Evolutionary conservation across 2,888 invertebrate species (phyloP).

Genomic region (Apamea anceps): DNA sequence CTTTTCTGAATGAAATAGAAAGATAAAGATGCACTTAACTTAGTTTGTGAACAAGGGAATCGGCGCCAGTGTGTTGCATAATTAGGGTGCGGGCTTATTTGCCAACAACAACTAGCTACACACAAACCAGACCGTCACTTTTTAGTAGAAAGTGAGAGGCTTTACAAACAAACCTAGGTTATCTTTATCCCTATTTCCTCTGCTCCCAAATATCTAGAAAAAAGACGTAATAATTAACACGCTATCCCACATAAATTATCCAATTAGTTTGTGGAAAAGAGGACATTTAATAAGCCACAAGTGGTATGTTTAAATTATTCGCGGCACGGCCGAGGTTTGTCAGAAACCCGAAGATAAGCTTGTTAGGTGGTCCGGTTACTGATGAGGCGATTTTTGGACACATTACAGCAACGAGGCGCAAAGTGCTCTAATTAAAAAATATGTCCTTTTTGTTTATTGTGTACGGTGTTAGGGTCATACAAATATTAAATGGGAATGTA

Average conservation of each 20-base stretch:
- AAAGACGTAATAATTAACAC: constrained; percentile 20
- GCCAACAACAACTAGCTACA: too few relatives aligned
- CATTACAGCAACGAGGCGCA: constrained; percentile 31
- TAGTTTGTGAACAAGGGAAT: too few relatives aligned
- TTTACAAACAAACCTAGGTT: not conserved
- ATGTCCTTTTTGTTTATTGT: constrained; percentile 43
- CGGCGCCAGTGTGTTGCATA: too few relatives aligned
- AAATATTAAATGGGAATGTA: not conserved
- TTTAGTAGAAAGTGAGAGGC: not conserved
- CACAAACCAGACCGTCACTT: not conserved
- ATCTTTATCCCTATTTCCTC: not conserved
- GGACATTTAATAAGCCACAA: constrained; percentile 36
- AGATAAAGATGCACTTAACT: too few relatives aligned
- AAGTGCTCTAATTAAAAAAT: constrained; percentile 54
- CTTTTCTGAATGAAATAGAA: too few relatives aligned
- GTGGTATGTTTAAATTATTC: constrained; percentile 46
- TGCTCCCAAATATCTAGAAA: constrained; percentile 2
- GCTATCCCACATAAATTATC: constrained; percentile 38
- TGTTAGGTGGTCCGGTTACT: constrained; percentile 29
- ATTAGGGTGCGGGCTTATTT: too few relatives aligned
- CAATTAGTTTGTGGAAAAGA: constrained; percentile 39
- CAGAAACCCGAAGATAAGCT: constrained; percentile 35
- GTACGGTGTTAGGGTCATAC: constrained; percentile 2
- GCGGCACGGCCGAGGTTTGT: constrained; percentile 10
- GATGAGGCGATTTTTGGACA: constrained; percentile 12